Percentiles rank a stretch among this genome's conserved stretches.
Evolutionary conservation across 2,888 invertebrate genomes (phyloP).

Genomic region (Dascillus cervinus): DNA sequence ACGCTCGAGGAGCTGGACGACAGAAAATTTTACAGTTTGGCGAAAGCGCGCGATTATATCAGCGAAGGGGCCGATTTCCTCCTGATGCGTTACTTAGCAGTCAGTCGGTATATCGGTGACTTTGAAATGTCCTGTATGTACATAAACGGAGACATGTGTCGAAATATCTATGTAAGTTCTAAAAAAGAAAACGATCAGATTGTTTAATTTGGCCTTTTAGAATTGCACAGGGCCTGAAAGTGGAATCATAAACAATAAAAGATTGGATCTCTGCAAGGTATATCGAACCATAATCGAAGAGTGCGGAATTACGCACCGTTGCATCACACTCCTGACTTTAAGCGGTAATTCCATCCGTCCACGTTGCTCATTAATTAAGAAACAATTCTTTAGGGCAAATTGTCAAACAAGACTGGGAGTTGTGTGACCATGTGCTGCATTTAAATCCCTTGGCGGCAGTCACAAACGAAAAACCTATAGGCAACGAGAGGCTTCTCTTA

Average conservation of each 20-base stretch:
- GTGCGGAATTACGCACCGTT: constrained; percentile 46
- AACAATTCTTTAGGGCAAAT: constrained; percentile 48
- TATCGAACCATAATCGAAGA: constrained; percentile 52
- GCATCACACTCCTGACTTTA: constrained; percentile 48
- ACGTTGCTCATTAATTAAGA: too few species aligned
- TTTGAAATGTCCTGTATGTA: constrained; percentile 50
- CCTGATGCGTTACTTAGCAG: constrained; percentile 52
- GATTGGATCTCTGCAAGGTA: constrained; percentile 50
- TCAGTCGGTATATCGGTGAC: constrained; percentile 47
- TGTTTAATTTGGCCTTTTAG: too few species aligned
- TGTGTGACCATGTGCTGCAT: constrained; percentile 50
- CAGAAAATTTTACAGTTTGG: constrained; percentile 47
- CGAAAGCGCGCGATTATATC: constrained; percentile 46
- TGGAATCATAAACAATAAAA: constrained; percentile 46
- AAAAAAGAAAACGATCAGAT: too few species aligned
- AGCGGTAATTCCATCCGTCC: constrained; percentile 42
- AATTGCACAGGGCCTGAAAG: constrained; percentile 47
- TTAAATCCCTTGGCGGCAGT: too few species aligned
- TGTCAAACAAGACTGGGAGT: constrained; percentile 55
- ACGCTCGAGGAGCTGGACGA: constrained; percentile 43
- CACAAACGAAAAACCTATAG: too few species aligned
- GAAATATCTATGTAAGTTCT: constrained; percentile 53
- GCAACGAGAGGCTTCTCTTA: too few species aligned
- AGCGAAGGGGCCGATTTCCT: constrained; percentile 58
- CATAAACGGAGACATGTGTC: constrained; percentile 52